These are phyloP conservation scores for Emys orbicularis DNA, from an alignment of 2,797 vertebrate genomes.

Conservation along the genomic window DNA sequence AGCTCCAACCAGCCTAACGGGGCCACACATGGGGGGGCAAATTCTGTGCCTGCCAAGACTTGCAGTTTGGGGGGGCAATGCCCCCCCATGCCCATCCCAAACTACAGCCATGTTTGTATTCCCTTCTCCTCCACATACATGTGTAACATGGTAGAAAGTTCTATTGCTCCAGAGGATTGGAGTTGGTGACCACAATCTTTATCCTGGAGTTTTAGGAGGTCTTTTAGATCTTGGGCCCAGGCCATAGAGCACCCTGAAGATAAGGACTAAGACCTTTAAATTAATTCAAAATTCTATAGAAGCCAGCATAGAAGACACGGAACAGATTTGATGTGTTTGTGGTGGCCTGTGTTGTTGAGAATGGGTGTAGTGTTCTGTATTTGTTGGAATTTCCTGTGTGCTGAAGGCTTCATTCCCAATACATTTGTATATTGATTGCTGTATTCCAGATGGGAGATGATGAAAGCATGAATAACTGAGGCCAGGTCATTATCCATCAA, in stretches of 20 bases:
- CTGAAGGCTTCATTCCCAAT: neutral
- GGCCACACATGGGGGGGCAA: too few relatives aligned
- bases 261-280: neutral
- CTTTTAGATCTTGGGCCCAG: neutral
- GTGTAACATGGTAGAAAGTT: neutral
- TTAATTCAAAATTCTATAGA: neutral
- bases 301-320: neutral
- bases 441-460: neutral
- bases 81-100: too few relatives aligned
- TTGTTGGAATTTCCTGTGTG: neutral
- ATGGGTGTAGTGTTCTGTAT: neutral
- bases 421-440: neutral
- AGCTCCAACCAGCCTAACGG: neutral
- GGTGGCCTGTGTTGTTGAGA: neutral
- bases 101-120: neutral
- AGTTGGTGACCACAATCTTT: neutral
- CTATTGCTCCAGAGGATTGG: neutral
- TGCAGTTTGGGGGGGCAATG: too few relatives aligned
- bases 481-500: neutral
- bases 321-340: neutral
- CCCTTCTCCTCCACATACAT: neutral
- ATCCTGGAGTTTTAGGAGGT: neutral
- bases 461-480: neutral
- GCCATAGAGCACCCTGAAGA: neutral
- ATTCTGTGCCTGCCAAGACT: too few relatives aligned